Conservation (phyloP, 2,797 vertebrate genomes). For the Notoglanidium macrostoma region DNA sequence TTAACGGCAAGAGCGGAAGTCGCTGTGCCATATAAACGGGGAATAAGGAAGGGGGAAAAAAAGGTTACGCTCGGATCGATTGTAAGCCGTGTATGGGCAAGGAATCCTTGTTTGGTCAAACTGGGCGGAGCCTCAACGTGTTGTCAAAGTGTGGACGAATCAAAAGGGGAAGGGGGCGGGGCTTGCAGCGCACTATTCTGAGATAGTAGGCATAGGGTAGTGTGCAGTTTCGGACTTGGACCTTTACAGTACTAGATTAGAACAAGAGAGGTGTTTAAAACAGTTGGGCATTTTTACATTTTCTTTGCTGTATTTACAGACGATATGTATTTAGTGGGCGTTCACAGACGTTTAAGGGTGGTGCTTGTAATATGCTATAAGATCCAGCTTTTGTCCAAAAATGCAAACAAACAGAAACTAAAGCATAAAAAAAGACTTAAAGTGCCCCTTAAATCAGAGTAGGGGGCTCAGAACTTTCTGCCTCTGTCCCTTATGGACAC, state of each 20-base stretch:
- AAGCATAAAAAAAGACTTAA: neutral
- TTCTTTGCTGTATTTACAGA: conserved; percentile 73
- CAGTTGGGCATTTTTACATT: conserved; percentile 73
- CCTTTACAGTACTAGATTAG: conserved; percentile 53
- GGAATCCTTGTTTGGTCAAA: conserved; percentile 72
- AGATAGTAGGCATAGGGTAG: neutral
- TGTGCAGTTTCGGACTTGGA: conserved; percentile 70
- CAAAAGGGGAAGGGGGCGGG: conserved; percentile 63
- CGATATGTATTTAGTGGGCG: conserved; percentile 75
- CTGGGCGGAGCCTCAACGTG: conserved; percentile 60
- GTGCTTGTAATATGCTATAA: neutral
- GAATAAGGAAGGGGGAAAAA: conserved; percentile 64
- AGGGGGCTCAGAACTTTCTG: neutral
- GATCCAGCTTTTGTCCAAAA: neutral
- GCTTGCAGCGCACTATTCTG: conserved; percentile 41
- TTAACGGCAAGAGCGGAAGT: conserved; percentile 91
- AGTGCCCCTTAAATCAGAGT: neutral
- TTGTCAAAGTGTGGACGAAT: conserved; percentile 76
- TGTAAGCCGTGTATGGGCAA: conserved; percentile 80
- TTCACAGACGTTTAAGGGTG: conserved; percentile 64
- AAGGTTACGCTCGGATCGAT: conserved; percentile 70
- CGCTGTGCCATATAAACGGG: conserved; percentile 86
- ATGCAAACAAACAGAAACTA: neutral
- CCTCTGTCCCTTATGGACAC: neutral
- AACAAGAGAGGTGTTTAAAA: conserved; percentile 71